Evolutionary conservation across 2,888 invertebrate species (phyloP).

Genomic region (Hirtodrosophila cameraria): DNA sequence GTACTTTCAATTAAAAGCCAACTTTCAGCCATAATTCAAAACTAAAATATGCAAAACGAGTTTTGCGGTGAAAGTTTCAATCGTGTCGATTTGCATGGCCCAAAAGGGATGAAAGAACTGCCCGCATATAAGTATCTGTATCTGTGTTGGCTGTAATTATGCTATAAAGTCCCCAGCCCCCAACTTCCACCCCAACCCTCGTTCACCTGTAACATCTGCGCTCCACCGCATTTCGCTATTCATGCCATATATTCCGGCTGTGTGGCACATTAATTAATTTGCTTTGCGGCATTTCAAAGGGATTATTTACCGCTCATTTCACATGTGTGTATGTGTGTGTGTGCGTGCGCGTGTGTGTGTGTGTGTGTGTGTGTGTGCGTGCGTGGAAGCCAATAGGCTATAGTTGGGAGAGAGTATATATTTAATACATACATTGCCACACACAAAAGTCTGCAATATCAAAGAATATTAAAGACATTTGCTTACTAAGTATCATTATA

Average conservation of each 20-base stretch:
- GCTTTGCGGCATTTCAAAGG: conserved; percentile 80
- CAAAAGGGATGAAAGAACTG: conserved; percentile 2
- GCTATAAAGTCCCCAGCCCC: conserved; percentile 3
- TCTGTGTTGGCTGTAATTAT: conserved; percentile 48
- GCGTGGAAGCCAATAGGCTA: conserved; percentile 20
- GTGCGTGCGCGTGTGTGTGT: too few relatives aligned
- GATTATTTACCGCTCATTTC: conserved; percentile 81
- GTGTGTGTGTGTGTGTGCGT: conserved; percentile 2
- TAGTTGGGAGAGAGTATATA: background rate
- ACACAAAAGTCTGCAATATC: conserved; percentile 3
- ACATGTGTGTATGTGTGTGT: conserved; percentile 24
- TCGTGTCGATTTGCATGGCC: conserved; percentile 60
- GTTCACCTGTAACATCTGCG: conserved; percentile 70
- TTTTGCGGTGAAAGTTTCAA: conserved; percentile 64
- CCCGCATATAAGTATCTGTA: conserved; percentile 2
- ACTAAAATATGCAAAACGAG: conserved; percentile 76
- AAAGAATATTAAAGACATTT: background rate
- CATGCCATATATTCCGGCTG: conserved; percentile 82
- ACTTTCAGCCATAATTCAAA: conserved; percentile 77
- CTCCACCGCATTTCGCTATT: conserved; percentile 43
- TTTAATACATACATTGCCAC: background rate
- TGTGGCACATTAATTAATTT: conserved; percentile 83
- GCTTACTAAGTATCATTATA: background rate
- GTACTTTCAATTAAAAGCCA: conserved; percentile 79
- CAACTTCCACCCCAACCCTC: conserved; percentile 3